phyloP scores from a whole-genome alignment of 2,888 invertebrate genomes.

The Platycheirus albimanus region DNA sequence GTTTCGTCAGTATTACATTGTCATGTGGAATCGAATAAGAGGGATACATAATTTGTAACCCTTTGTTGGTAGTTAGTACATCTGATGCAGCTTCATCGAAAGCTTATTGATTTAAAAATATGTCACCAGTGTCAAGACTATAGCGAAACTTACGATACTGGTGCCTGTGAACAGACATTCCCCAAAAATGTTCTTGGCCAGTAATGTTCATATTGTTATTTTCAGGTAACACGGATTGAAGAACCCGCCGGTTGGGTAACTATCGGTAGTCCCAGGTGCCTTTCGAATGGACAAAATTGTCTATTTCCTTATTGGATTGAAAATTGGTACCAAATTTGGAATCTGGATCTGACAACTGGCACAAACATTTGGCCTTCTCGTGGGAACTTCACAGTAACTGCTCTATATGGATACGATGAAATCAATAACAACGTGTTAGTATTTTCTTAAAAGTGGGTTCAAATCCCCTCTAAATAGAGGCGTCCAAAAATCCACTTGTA shows the following conservation, averaged over 20 bases:
- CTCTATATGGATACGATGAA: constrained; percentile 86
- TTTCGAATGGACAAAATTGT: constrained; percentile 77
- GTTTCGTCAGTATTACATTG: too few species aligned
- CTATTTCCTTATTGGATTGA: constrained; percentile 82
- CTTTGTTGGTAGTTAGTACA: too few species aligned
- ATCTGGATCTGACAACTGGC: constrained; percentile 79
- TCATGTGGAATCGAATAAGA: too few species aligned
- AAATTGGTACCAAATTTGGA: constrained; percentile 83
- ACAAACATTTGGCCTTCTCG: constrained; percentile 78
- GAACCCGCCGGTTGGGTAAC: constrained; percentile 89
- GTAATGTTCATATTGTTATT: background rate
- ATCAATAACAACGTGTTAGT: constrained; percentile 84
- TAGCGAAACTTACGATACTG: too few species aligned
- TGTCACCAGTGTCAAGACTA: too few species aligned
- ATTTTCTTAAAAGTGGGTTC: background rate
- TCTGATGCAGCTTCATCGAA: too few species aligned
- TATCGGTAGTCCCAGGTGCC: constrained; percentile 83
- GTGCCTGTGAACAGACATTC: too few species aligned
- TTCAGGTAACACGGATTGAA: constrained; percentile 79
- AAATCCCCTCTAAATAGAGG: too few species aligned
- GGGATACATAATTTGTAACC: too few species aligned
- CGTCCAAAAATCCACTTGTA: too few species aligned
- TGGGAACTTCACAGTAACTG: constrained; percentile 85
- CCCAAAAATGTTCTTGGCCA: too few species aligned
- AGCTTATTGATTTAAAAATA: too few species aligned